Percentiles rank a stretch among this genome's conserved stretches.
phyloP scores from a whole-genome alignment of 2,888 invertebrate genomes.

The Troides helena region DNA sequence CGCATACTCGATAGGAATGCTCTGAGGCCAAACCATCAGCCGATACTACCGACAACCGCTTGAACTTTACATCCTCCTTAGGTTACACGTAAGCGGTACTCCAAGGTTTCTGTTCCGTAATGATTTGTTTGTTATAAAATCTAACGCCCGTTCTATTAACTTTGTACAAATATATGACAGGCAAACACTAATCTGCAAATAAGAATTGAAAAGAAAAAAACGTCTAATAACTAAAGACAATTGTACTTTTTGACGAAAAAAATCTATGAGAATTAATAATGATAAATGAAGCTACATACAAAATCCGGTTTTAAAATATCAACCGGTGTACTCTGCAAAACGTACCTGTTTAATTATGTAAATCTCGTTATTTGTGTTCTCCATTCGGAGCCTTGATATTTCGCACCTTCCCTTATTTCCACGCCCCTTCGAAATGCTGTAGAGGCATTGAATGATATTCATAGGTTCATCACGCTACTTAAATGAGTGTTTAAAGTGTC shows the following conservation, averaged over 20 bases:
- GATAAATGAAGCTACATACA: conserved; percentile 32
- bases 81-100: conserved; percentile 4
- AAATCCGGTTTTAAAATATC: conserved; percentile 65
- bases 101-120: conserved; percentile 7
- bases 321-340: conserved; percentile 59
- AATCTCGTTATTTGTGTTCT: conserved; percentile 53
- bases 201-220: conserved; percentile 13
- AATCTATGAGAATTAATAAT: conserved; percentile 41
- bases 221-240: conserved; percentile 10
- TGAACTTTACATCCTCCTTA: conserved; percentile 14
- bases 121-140: background rate
- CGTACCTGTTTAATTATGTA: conserved; percentile 54
- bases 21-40: conserved; percentile 32
- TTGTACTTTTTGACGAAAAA: conserved; percentile 34
- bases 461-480: conserved; percentile 51
- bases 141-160: background rate
- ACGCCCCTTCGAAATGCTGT: conserved; percentile 48
- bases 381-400: conserved; percentile 54
- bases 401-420: conserved; percentile 57
- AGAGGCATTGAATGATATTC: conserved; percentile 37
- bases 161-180: background rate
- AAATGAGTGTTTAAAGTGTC: conserved; percentile 55
- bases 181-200: background rate
- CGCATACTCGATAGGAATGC: conserved; percentile 42
- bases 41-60: conserved; percentile 17